Evolutionary conservation across 1,140 invertebrate genomes (phyloP).

Genomic region (Meloidogyne hapla): DNA sequence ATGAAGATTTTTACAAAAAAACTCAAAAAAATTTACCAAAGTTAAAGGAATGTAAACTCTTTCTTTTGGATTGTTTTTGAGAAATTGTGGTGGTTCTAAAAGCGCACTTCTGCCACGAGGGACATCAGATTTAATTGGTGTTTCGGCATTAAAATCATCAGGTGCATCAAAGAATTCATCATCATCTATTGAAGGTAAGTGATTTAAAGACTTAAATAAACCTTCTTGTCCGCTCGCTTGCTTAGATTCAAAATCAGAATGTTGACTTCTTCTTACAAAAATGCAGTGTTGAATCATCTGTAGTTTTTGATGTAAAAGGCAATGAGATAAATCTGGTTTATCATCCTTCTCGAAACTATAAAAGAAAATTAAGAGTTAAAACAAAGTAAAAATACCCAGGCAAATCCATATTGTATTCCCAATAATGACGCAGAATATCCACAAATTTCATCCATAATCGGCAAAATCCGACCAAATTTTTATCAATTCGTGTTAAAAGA

Average conservation of each 20-base stretch:
- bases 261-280: conserved; percentile 71
- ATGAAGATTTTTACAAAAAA: conserved; percentile 24
- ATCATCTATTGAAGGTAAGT: conserved; percentile 67
- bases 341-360: conserved; percentile 39
- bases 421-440: conserved; percentile 26
- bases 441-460: conserved; percentile 44
- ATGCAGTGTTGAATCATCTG: conserved; percentile 96
- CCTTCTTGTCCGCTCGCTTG: not conserved
- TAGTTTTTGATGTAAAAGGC: conserved; percentile 89
- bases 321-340: conserved; percentile 74
- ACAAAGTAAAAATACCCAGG: conserved; percentile 31
- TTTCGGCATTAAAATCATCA: conserved; percentile 13
- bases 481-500: conserved; percentile 24
- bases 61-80: conserved; percentile 59
- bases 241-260: conserved; percentile 34
- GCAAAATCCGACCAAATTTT: not conserved
- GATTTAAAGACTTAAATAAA: conserved; percentile 12
- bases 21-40: conserved; percentile 66
- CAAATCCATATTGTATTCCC: conserved; percentile 43
- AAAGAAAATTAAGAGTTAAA: conserved; percentile 14
- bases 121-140: conserved; percentile 68
- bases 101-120: conserved; percentile 69
- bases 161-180: conserved; percentile 68
- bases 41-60: conserved; percentile 81
- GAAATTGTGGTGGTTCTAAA: conserved; percentile 15